Percentiles rank a stretch among this genome's conserved stretches.
These are phyloP conservation scores for Pseudoatta argentina DNA, from an alignment of 1,140 invertebrate species.

Conservation along the genomic window DNA sequence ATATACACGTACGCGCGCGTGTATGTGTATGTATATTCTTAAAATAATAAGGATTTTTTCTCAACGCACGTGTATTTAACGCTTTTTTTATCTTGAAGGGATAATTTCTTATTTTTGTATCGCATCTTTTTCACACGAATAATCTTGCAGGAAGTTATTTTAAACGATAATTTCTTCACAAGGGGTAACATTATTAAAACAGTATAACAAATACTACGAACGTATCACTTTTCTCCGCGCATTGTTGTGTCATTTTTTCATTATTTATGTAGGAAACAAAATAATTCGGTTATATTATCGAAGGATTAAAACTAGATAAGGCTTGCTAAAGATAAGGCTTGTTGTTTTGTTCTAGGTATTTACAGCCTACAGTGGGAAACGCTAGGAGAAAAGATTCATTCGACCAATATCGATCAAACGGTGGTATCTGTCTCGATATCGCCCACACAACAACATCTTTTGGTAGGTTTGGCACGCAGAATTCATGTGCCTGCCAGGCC, in stretches of 20 bases:
- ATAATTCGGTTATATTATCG: not conserved
- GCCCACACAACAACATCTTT: constrained; percentile 91
- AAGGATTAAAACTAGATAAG: not conserved
- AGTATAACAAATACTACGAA: not conserved
- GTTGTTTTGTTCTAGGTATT: constrained; percentile 88
- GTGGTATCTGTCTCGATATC: constrained; percentile 94
- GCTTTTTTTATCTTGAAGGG: constrained; percentile 19
- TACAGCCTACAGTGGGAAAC: constrained; percentile 92
- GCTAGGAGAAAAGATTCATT: constrained; percentile 92
- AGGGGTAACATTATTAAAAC: not conserved
- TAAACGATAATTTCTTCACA: constrained; percentile 9
- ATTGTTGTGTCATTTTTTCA: not conserved
- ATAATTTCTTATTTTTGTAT: constrained; percentile 52
- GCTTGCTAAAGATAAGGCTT: not conserved
- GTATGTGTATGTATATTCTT: not conserved
- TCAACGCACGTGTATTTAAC: not conserved
- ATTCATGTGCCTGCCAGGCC: constrained; percentile 85
- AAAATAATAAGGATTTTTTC: constrained; percentile 19
- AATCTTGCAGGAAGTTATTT: constrained; percentile 3
- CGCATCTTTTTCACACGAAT: constrained; percentile 33
- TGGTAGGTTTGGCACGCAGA: constrained; percentile 91
- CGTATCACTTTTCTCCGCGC: not conserved
- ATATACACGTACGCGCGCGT: too few relatives aligned
- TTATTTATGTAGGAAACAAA: not conserved
- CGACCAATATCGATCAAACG: constrained; percentile 91